A percentile compares a stretch with the other conserved stretches of the same genome.
phyloP scores from a whole-genome alignment of 2,797 vertebrate species.

The Sphaeramia orbicularis region DNA sequence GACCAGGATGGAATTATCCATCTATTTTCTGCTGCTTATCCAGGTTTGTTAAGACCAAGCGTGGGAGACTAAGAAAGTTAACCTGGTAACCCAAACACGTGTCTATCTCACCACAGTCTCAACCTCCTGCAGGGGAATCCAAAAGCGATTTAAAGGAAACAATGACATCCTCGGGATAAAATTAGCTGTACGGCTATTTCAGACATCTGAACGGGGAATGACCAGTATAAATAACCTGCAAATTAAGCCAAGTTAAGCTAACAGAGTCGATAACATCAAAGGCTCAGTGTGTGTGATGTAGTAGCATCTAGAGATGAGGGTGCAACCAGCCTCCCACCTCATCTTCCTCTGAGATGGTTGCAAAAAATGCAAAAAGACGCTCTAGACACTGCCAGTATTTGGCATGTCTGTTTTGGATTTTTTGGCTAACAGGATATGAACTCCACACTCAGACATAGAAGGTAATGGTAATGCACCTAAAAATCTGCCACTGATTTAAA shows the following conservation, averaged over 20 bases:
- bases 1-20: constrained; percentile 66
- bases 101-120: background rate
- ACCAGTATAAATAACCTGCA: constrained; percentile 30
- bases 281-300: background rate
- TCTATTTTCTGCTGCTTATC: constrained; percentile 50
- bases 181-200: constrained; percentile 52
- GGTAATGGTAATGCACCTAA: too few relatives aligned
- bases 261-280: constrained; percentile 19
- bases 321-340: too few relatives aligned
- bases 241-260: constrained; percentile 43
- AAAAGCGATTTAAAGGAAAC: background rate
- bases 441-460: too few relatives aligned
- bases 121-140: constrained; percentile 10
- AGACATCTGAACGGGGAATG: constrained; percentile 33
- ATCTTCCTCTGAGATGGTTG: too few relatives aligned
- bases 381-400: too few relatives aligned
- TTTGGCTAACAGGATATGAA: too few relatives aligned
- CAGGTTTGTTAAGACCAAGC: constrained; percentile 26
- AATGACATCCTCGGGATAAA: constrained; percentile 37
- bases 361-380: too few relatives aligned
- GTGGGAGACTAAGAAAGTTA: constrained; percentile 30
- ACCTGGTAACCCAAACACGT: constrained; percentile 28
- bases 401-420: too few relatives aligned
- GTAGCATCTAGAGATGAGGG: too few relatives aligned
- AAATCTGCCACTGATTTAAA: too few relatives aligned